These are phyloP conservation scores for Oligia strigilis DNA, from an alignment of 2,888 invertebrate genomes.

Conservation along the genomic window DNA sequence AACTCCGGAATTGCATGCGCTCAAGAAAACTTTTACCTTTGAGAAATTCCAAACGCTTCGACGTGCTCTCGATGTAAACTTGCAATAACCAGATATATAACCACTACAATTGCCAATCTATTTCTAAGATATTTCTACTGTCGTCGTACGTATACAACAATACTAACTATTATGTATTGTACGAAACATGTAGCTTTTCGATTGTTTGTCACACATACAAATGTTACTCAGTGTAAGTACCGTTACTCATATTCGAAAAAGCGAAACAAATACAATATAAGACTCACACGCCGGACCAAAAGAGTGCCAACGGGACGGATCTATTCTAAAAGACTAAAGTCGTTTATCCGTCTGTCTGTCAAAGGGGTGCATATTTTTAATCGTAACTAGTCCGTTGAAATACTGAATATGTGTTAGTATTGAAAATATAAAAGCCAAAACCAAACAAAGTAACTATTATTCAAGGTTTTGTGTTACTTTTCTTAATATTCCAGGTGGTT, in stretches of 20 bases:
- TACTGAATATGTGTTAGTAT: background rate
- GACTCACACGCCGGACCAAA: background rate
- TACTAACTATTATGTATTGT: slow-evolving; percentile 49
- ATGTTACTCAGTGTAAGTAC: background rate
- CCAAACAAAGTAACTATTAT: background rate
- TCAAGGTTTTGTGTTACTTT: background rate
- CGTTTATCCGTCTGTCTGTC: background rate
- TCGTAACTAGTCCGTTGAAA: background rate
- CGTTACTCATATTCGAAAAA: slow-evolving; percentile 1
- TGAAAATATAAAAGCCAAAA: background rate
- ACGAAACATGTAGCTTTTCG: slow-evolving; percentile 2
- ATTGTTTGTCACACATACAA: background rate
- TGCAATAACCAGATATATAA: slow-evolving; percentile 81
- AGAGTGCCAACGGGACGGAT: background rate
- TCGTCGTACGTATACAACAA: slow-evolving; percentile 31
- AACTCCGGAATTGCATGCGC: slow-evolving; percentile 86
- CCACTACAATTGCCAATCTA: slow-evolving; percentile 82
- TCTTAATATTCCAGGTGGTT: background rate
- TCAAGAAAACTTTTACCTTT: slow-evolving; percentile 86
- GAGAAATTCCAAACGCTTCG: slow-evolving; percentile 84
- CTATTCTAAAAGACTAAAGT: background rate
- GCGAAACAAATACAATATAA: background rate
- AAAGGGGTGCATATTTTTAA: background rate
- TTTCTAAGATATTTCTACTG: slow-evolving; percentile 72
- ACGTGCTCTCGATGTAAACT: slow-evolving; percentile 83